Base-by-base conservation (phyloP, 2,113 vertebrate species). In the Xyliphius kryptos region DNA sequence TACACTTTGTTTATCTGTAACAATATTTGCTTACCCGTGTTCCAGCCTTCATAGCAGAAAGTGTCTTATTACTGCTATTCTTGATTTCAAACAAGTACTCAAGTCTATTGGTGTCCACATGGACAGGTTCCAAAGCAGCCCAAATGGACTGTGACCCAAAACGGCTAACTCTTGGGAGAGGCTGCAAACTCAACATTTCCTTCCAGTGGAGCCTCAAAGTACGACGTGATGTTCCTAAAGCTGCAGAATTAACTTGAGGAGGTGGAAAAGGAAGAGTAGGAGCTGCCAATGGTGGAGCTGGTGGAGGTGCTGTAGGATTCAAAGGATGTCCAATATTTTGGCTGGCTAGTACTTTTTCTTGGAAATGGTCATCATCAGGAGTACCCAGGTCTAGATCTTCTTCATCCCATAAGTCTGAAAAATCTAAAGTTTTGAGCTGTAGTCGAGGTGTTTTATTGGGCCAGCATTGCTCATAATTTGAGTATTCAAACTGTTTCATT, bases 341-440 rank as follows among this genome's bases (percentile, higher is more conserved):
- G 5, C 9, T 55, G 52, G 12, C 9, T 1, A 56, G 13, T 15
- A 0, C 15, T 22, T 40, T 51, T 11, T 21, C 9, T 11, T 32
- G 22, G 1, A 55, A 14, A 11, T 43, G 57, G 36, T 84, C 79
- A 3, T 82, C 79, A 22, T 84, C 83, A 9, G 38, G 36, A 4
- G 69, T 56, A 56, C 81, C 73, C 41, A 54, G 16, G 9, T 63
- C 74, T 3, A 74, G 59, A 54, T 80, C 86, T 26, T 87, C 86
- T 12, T 89, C 87, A 26, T 88, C 87, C 81, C 85, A 86, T 14
- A 89, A 78, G 62, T 89, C 87, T 0, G 86, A 84, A 68, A 89
- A 89, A 41, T 88, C 86, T 48, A 89, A 76, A 19, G 82, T 56
- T 68, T 85, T 72, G 14, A 88, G 81, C 51, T 74, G 72, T 12